Evolutionary conservation across 1,140 invertebrate genomes (phyloP).

Genomic region (Drosophila ercepeae): DNA sequence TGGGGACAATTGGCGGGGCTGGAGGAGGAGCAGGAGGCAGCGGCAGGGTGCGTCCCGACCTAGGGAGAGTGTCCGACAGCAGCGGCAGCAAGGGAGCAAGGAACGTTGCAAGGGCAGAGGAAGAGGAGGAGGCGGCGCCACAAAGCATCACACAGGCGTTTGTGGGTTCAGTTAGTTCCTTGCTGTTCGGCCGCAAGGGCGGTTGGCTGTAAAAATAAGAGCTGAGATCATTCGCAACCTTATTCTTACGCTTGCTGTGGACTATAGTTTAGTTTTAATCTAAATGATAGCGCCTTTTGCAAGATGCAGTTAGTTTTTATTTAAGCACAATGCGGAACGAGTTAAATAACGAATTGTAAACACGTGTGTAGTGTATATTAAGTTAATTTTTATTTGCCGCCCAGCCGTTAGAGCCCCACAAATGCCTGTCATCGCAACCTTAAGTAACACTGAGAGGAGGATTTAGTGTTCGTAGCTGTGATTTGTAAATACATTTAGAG

Average conservation of each 20-base stretch:
- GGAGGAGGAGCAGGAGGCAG: conserved; percentile 75
- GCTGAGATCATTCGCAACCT: conserved; percentile 12
- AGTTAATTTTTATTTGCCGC: conserved; percentile 27
- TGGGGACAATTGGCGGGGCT: conserved; percentile 83
- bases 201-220: conserved; percentile 87
- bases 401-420: conserved; percentile 15
- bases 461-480: conserved; percentile 79
- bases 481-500: conserved; percentile 77
- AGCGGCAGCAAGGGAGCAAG: conserved; percentile 18
- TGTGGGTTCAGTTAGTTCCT: conserved; percentile 90
- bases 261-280: conserved; percentile 28
- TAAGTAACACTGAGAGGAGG: conserved; percentile 62
- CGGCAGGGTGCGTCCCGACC: conserved; percentile 85
- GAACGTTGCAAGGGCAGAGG: conserved; percentile 11
- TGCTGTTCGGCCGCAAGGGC: conserved; percentile 92
- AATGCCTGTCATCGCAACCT: conserved; percentile 49
- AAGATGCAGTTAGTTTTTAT: conserved; percentile 19
- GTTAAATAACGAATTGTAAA: conserved; percentile 17
- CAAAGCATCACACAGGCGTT: conserved; percentile 86
- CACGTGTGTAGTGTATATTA: conserved; percentile 25
- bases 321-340: conserved; percentile 41
- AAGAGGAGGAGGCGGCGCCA: conserved; percentile 42
- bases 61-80: conserved; percentile 85
- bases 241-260: conserved; percentile 36
- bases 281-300: conserved; percentile 18